These are phyloP conservation scores for Macaca fascicularis DNA, from an alignment of 2,113 vertebrate species.

Conservation along the genomic window T2T-MFA8v1.1 NC_088388.1:35216001-35216500, in stretches of 20 bases:
- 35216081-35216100: background rate
- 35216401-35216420: conserved; percentile 18
- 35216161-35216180: background rate
- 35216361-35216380: background rate
- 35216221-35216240: background rate
- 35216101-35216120: background rate
- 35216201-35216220: background rate
- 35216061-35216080: background rate
- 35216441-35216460: conserved; percentile 4
- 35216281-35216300: background rate
- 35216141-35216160: background rate
- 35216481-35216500: background rate
- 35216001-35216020: background rate
- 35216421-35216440: background rate
- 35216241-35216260: background rate
- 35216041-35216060: background rate
- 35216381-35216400: background rate
- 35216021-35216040: background rate
- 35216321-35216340: background rate
- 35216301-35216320: background rate
- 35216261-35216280: background rate
- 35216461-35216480: conserved; percentile 52
- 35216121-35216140: background rate
- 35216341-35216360: background rate
- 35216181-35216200: background rate